A percentile compares a stretch with the other conserved stretches of the same genome.
These are phyloP conservation scores for Halcyon leucocephala DNA, from an alignment of 2,797 vertebrate genomes.

Conservation along the genomic window DNA sequence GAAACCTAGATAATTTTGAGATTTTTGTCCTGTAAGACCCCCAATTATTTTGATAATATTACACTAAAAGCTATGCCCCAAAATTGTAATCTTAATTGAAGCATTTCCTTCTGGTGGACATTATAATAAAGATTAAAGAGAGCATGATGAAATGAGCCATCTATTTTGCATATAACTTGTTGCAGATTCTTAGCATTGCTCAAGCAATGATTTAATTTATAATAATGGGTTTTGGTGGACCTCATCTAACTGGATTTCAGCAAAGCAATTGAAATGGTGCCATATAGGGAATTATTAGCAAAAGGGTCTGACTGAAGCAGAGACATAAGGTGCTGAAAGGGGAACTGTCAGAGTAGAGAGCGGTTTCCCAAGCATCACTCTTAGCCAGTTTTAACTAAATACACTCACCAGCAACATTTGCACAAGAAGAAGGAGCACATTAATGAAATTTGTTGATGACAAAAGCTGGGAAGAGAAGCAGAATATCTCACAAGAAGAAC, in stretches of 20 bases:
- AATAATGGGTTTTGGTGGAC: not conserved
- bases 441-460: slow-evolving; percentile 7
- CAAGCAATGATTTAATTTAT: not conserved
- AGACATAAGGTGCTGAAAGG: slow-evolving; percentile 34
- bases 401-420: not conserved
- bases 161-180: not conserved
- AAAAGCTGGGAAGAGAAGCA: slow-evolving; percentile 7
- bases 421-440: not conserved
- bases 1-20: not conserved
- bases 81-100: not conserved
- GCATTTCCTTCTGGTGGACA: not conserved
- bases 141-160: not conserved
- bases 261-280: slow-evolving; percentile 7
- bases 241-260: slow-evolving; percentile 35
- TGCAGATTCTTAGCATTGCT: slow-evolving; percentile 6
- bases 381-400: not conserved
- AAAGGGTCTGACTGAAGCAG: not conserved
- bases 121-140: not conserved
- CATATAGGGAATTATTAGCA: not conserved
- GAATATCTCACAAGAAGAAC: slow-evolving; percentile 24
- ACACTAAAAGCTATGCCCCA: not conserved
- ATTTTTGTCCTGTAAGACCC: not conserved
- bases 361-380: not conserved
- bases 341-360: not conserved
- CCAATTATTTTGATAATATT: not conserved